Evolutionary conservation across 2,888 invertebrate species (phyloP), one percentile per base, ranked within the genome.

Genomic region (Anarsia innoxiella): DNA sequence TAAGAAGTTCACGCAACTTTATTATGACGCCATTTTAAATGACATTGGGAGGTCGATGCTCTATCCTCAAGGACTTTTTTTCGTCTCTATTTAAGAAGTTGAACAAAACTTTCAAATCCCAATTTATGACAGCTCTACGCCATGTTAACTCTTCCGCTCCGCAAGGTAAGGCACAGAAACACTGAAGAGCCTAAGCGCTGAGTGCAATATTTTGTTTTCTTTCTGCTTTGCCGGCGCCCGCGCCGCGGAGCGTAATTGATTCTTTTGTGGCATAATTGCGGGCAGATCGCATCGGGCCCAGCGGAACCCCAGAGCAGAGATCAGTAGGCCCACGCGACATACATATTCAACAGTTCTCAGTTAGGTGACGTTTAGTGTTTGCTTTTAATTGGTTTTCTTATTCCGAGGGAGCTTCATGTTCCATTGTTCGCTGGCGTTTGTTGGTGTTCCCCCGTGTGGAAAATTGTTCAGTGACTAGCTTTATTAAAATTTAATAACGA

Each of bases 201-300:
- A 66, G 67, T 65, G 71, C 71, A 67, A 68, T 71, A 73, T 68
- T 74, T 76, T 75, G 72, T 66, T 72, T 69, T 64, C 59, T 59
- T 72, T 64, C 59, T 59, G 66, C 65, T 66, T 61, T 61, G 59
- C 53, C 19, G 49, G 45, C 15, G 38, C 34, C 35, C 40, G 46
- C 46, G 37, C 39, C 23, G 26, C 26, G 36, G 30, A 33, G 28
- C 40, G 52, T 79, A 82, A 83, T 79, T 76, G 78, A 79, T 82
- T 80, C 80, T 69, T 83, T 82, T 82, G 82, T 79, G 61, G 49
- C 46, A 56, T 71, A 69, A 75, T 72, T 67, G 73, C 72, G 68
- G 59, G 55, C 69, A 66, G 70, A 69, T 69, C 72, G 63, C 74
- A 68, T 68, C 71, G 53, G 50, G 46, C 40, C 50, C 30, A 8